These are phyloP conservation scores for Microdon myrmicae DNA, from an alignment of 2,888 invertebrate genomes.

Conservation along the genomic window DNA sequence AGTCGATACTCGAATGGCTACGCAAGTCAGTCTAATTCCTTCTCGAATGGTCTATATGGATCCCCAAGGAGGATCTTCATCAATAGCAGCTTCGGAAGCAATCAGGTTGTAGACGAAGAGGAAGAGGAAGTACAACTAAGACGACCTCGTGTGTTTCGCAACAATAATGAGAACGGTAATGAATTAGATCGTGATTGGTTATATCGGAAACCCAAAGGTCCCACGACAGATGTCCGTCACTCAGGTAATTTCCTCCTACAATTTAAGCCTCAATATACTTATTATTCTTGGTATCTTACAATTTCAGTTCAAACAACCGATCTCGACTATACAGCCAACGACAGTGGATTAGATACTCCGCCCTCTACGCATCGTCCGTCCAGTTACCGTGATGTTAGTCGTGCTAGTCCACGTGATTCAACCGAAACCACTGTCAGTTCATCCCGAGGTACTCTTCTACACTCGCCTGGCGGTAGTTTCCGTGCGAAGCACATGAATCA, in stretches of 20 bases:
- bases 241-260: too few species aligned
- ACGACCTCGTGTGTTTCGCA: conserved; percentile 60
- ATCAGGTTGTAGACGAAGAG: conserved; percentile 65
- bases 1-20: conserved; percentile 64
- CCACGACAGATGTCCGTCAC: conserved; percentile 64
- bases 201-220: conserved; percentile 65
- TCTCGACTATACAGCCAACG: conserved; percentile 70
- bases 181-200: conserved; percentile 65
- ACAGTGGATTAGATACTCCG: conserved; percentile 67
- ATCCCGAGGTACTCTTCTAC: conserved; percentile 64
- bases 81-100: conserved; percentile 64
- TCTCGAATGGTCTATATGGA: conserved; percentile 63
- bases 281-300: conserved; percentile 1
- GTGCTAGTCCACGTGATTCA: conserved; percentile 60
- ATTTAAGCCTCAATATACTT: neutral
- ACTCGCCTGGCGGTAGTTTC: conserved; percentile 65
- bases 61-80: conserved; percentile 64
- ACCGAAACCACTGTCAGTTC: conserved; percentile 65
- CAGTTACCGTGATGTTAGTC: conserved; percentile 64
- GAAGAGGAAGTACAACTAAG: conserved; percentile 65
- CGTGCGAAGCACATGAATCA: conserved; percentile 62
- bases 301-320: conserved; percentile 70
- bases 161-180: conserved; percentile 63
- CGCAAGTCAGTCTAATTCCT: conserved; percentile 62
- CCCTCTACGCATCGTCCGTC: conserved; percentile 67